Conservation (phyloP, 2,113 vertebrate species). For the Accipiter virgatus region DNA sequence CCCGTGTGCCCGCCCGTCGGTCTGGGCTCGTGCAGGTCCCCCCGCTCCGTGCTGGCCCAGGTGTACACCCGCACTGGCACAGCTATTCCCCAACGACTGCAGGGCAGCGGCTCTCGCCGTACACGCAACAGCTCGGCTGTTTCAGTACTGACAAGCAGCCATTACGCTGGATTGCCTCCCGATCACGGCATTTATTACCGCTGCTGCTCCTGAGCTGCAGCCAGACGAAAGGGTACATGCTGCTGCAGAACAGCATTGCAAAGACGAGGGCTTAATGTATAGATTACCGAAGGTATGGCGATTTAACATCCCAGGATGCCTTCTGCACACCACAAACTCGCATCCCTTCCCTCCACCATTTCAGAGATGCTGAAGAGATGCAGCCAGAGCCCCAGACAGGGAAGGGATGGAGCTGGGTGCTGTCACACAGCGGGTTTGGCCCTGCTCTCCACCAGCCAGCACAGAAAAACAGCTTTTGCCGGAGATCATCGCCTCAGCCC, state of each 20-base stretch:
- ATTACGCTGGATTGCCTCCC: not conserved
- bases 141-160: not conserved
- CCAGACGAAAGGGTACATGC: rapidly evolving
- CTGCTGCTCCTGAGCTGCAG: not conserved
- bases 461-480: not conserved
- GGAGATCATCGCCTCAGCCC: not conserved
- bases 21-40: not conserved
- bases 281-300: rapidly evolving
- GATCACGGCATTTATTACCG: rapidly evolving
- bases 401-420: not conserved
- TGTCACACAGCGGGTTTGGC: not conserved
- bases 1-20: not conserved
- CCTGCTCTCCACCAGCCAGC: not conserved
- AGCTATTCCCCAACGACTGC: rapidly evolving
- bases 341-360: not conserved
- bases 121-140: not conserved
- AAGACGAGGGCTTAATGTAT: rapidly evolving
- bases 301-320: not conserved
- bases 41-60: no score
- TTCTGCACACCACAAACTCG: not conserved
- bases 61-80: rapidly evolving
- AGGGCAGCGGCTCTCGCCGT: not conserved
- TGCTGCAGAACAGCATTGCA: not conserved
- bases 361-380: not conserved
- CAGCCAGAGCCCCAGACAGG: not conserved